Evolutionary conservation across 2,113 vertebrate genomes (phyloP), one percentile per base, ranked within the genome.

Genomic region (Oncorhynchus nerka): DNA sequence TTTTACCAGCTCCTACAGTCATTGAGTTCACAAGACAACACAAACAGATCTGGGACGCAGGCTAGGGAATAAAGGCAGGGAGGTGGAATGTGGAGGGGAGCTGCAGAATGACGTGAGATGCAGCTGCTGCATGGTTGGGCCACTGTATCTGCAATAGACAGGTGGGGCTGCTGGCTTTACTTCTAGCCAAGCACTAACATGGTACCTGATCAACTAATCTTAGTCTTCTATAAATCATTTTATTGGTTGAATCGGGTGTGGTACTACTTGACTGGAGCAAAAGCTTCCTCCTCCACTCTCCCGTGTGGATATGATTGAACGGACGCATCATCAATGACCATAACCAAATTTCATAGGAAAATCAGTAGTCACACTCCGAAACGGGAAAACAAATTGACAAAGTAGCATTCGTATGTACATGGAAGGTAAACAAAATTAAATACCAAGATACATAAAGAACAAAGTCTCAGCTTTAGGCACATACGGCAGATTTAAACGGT

Each of bases 401-500:
- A 67, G 20, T 19, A 39, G 32, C 12, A 30, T 71, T 62, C 65
- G n/a, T 72, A 69, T 76, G 55, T 73, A 76, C 55, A 70, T 34
- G 24, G 68, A n/a, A 64, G 62, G 75, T 70, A 70, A 26, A 62
- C 62, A 62, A 74, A 65, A 20, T n/a, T 9, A 7, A 68, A 77
- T 65, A 76, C 22, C 67, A 13, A 68, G 51, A 32, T 66, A 61
- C 4, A 76, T 39, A 74, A 75, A 45, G 66, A 79, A 55, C 51
- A 19, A 74, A 24, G 65, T 80, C 71, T 74, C 79, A 84, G 86
- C 79, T 87, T 64, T 86, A 92, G 93, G 88, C 92, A 93, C 87
- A 70, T 90, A 91, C 86, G 92, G 93, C 86, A 90, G 85, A 89
- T 92, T 89, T 80, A 76, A 89, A 91, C 79, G 82, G 88, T 75